phyloP scores from a whole-genome alignment of 2,888 invertebrate genomes.

The Andrena marginata region DNA sequence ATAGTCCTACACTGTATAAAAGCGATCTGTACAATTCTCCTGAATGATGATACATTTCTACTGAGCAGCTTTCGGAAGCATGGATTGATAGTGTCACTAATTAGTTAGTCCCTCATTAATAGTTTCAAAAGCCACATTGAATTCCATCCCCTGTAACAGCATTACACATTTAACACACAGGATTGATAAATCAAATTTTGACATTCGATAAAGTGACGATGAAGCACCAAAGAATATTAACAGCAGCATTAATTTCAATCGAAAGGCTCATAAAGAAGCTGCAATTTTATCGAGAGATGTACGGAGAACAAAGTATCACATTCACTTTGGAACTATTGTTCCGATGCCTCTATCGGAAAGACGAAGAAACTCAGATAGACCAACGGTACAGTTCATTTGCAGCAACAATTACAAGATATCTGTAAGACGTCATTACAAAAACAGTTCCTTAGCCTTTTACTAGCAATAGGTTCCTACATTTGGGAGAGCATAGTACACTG shows the following conservation, averaged over 20 bases:
- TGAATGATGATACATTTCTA: conserved; percentile 49
- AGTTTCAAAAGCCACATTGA: background rate
- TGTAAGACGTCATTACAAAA: conserved; percentile 5
- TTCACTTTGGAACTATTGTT: conserved; percentile 69
- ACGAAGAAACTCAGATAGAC: conserved; percentile 79
- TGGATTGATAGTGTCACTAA: conserved; percentile 59
- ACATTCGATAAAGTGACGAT: conserved; percentile 66
- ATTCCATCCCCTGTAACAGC: background rate
- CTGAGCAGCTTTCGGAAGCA: conserved; percentile 65
- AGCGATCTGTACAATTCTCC: conserved; percentile 72
- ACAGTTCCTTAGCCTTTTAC: conserved; percentile 76
- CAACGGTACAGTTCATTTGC: conserved; percentile 69
- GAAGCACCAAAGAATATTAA: conserved; percentile 75
- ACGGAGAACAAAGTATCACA: conserved; percentile 63
- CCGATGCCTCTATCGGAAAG: conserved; percentile 67
- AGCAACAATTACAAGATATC: background rate
- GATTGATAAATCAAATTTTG: conserved; percentile 66
- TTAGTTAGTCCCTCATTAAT: conserved; percentile 65
- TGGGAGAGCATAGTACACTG: conserved; percentile 83
- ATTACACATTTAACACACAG: conserved; percentile 51
- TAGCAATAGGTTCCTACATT: conserved; percentile 83
- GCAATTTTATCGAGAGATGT: conserved; percentile 46
- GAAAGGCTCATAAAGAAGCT: conserved; percentile 70
- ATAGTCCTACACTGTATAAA: conserved; percentile 65
- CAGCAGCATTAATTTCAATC: conserved; percentile 71